phyloP scores from a whole-genome alignment of 2,888 invertebrate species.

The Drosophila atroscutellata region DNA sequence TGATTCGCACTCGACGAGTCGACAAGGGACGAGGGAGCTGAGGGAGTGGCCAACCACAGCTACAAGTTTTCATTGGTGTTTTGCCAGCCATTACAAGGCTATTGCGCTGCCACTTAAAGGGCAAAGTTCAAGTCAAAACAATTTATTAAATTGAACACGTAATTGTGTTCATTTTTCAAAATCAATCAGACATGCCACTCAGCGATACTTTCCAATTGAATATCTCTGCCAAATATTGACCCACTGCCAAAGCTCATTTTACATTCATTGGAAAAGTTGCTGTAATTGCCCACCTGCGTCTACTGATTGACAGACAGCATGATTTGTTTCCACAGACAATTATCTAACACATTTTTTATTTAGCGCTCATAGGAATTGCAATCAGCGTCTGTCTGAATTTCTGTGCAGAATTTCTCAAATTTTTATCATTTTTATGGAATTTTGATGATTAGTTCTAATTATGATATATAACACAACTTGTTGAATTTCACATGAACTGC shows the following conservation, averaged over 20 bases:
- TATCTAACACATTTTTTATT: conserved; percentile 1
- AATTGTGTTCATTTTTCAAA: conserved; percentile 65
- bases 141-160: conserved; percentile 57
- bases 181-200: conserved; percentile 34
- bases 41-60: conserved; percentile 1
- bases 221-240: conserved; percentile 62
- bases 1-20: conserved; percentile 28
- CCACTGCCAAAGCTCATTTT: conserved; percentile 51
- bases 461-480: background rate
- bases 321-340: conserved; percentile 18
- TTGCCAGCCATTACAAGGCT: conserved; percentile 5
- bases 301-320: conserved; percentile 9
- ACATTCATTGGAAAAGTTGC: conserved; percentile 69
- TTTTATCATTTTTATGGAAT: background rate
- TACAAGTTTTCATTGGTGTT: conserved; percentile 19
- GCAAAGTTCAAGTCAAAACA: conserved; percentile 46
- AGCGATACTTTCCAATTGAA: background rate
- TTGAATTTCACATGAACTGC: background rate
- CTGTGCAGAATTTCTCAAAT: background rate
- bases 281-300: conserved; percentile 42
- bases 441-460: background rate
- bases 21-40: background rate
- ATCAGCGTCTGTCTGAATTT: background rate
- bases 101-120: conserved; percentile 17
- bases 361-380: background rate